Evolutionary conservation across 2,888 invertebrate species (phyloP).

Genomic region (Brenthis hecate): DNA sequence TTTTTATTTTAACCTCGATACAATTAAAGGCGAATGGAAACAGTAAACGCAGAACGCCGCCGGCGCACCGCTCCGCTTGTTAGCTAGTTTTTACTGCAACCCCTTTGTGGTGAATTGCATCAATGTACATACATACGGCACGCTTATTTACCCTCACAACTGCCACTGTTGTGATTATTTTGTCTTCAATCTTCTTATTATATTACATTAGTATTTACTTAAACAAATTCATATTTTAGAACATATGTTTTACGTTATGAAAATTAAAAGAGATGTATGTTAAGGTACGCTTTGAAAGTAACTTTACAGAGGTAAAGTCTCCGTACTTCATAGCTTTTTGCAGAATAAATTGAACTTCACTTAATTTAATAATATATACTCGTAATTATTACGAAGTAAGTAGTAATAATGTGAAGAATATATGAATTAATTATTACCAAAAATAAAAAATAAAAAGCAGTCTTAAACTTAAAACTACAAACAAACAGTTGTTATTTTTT

Average conservation of each 20-base stretch:
- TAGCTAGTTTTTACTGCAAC: slow-evolving; percentile 76
- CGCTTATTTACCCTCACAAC: slow-evolving; percentile 36
- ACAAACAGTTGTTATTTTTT: no score
- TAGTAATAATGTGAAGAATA: no score
- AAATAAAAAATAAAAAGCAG: no score
- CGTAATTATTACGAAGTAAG: no score
- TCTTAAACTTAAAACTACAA: no score
- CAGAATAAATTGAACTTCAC: no score
- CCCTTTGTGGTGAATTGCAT: slow-evolving; percentile 75
- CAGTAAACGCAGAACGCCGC: slow-evolving; percentile 43
- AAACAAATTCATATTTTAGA: background rate
- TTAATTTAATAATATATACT: no score
- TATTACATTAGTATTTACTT: slow-evolving; percentile 7
- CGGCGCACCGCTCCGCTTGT: slow-evolving; percentile 72
- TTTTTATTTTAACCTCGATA: background rate
- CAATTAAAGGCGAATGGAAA: slow-evolving; percentile 17
- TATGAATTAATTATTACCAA: no score
- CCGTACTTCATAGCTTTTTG: no score
- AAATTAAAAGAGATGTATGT: no score
- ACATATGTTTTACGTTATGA: background rate
- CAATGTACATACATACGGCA: slow-evolving; percentile 52
- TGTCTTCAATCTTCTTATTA: slow-evolving; percentile 25
- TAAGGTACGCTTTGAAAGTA: no score
- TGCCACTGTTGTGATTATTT: slow-evolving; percentile 33
- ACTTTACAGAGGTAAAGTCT: no score